Evolutionary conservation across 2,888 invertebrate species (phyloP), one percentile per base, ranked within the genome.

Genomic region (Eutolmus rufibarbis): DNA sequence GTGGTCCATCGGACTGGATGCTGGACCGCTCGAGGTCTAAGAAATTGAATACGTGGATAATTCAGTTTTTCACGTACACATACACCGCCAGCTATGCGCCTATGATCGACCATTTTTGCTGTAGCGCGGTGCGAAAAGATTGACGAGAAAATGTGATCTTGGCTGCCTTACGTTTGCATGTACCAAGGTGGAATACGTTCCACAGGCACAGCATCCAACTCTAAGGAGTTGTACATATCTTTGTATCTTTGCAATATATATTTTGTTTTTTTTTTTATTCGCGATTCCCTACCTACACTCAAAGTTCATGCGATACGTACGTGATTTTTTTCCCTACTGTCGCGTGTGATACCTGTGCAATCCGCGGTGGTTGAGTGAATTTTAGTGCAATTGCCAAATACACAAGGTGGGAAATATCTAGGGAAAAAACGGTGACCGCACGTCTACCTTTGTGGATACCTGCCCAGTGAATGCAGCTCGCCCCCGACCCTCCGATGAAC

Each of bases 11-110:
- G 34, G n/a, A 14, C 28, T 81, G 28, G 81, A 81, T 81, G 81
- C 81, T 81, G 56, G 56, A 56, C 8, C 28, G 28, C 43, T 76
- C 2, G 81, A 81, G 28, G 16, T 23, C 46, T 28, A 51, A 46
- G 56, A 81, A 81, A 81, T 81, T 81, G 81, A 81, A 81, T 81
- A 81, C 81, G 81, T 81, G 51, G 81, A 81, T 81, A 81, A 56
- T 51, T 81, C 81, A 81, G 34, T 81, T 81, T 51, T 81, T 51
- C 28, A 34, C 81, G 51, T 31, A 81, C 43, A 56, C 81, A 81
- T 14, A 81, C 56, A 31, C 56, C 28, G 43, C 34, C 28, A 51
- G 28, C 23, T 66, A 66, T 66, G 66, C 66, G 66, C 81, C 78
- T 40, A 78, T 43, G 40, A 43, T 40, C 78, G 46, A 78, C 40